These are phyloP conservation scores for Mesodorylaimus sp. DNA, from an alignment of 2,888 invertebrate genomes.

Conservation along the genomic window DNA sequence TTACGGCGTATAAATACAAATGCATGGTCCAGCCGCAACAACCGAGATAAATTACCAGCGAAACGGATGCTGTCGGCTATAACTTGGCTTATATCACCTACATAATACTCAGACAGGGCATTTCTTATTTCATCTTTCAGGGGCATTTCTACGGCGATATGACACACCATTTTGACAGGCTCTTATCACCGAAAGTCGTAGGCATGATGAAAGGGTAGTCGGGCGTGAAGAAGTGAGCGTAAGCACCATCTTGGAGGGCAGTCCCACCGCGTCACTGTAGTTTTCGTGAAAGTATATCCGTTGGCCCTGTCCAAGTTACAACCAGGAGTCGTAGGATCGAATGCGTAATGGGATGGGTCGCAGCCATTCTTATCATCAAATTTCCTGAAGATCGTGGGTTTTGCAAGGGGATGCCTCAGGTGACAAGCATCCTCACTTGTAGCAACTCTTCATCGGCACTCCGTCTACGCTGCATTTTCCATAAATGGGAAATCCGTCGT, in stretches of 20 bases:
- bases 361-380: conserved; percentile 6
- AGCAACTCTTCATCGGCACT: conserved; percentile 7
- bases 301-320: conserved; percentile 9
- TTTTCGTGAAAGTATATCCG: conserved; percentile 7
- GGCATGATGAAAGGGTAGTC: conserved; percentile 10
- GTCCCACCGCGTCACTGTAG: neutral
- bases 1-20: too few relatives aligned
- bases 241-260: neutral
- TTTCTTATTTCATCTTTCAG: too few relatives aligned
- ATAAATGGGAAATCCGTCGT: conserved; percentile 9
- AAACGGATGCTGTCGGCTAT: too few relatives aligned
- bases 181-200: neutral
- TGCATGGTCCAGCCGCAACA: too few relatives aligned
- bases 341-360: neutral
- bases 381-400: conserved; percentile 9
- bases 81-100: too few relatives aligned
- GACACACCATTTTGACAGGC: neutral
- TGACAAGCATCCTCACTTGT: too few relatives aligned
- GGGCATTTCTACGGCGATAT: too few relatives aligned
- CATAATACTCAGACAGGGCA: too few relatives aligned
- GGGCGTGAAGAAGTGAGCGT: conserved; percentile 9
- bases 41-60: too few relatives aligned
- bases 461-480: conserved; percentile 4
- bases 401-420: too few relatives aligned
- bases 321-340: neutral